Conservation (phyloP, 1,140 invertebrate genomes). For the Cydia amplana region DNA sequence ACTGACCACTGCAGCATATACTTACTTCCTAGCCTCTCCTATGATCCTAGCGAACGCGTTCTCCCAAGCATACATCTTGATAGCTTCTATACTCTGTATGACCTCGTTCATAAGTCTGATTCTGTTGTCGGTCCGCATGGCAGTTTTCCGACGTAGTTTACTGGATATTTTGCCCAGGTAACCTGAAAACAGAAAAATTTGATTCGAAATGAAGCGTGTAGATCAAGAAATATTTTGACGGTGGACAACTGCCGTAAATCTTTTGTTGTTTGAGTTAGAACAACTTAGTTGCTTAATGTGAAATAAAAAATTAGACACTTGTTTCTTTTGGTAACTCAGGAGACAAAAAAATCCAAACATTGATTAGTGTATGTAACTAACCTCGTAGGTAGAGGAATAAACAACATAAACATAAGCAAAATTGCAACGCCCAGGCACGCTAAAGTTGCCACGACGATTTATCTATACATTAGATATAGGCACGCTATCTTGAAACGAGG, state of each 20-base stretch:
- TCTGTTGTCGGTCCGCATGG: slow-evolving; percentile 87
- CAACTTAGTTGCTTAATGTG: no score
- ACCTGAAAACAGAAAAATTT: slow-evolving; percentile 62
- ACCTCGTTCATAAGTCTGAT: slow-evolving; percentile 92
- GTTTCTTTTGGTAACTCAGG: background rate
- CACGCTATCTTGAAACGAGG: no score
- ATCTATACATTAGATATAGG: slow-evolving; percentile 78
- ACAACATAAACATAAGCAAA: slow-evolving; percentile 90
- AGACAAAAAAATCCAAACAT: background rate
- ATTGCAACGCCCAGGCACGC: slow-evolving; percentile 89
- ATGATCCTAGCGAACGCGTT: slow-evolving; percentile 88
- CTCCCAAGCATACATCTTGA: slow-evolving; percentile 97
- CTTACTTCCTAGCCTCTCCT: slow-evolving; percentile 72
- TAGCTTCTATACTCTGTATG: slow-evolving; percentile 88
- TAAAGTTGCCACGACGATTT: slow-evolving; percentile 86
- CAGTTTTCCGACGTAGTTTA: slow-evolving; percentile 79
- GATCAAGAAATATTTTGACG: no score
- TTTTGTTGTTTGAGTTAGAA: no score
- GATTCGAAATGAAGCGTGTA: no score
- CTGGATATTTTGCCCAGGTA: slow-evolving; percentile 86
- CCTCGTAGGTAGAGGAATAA: slow-evolving; percentile 93
- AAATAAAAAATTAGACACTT: no score
- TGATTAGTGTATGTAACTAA: slow-evolving; percentile 49
- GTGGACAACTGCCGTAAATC: no score
- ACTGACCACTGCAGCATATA: no score